Base-by-base conservation (phyloP, 1,140 invertebrate genomes). In the Mactra quadrangularis region DNA sequence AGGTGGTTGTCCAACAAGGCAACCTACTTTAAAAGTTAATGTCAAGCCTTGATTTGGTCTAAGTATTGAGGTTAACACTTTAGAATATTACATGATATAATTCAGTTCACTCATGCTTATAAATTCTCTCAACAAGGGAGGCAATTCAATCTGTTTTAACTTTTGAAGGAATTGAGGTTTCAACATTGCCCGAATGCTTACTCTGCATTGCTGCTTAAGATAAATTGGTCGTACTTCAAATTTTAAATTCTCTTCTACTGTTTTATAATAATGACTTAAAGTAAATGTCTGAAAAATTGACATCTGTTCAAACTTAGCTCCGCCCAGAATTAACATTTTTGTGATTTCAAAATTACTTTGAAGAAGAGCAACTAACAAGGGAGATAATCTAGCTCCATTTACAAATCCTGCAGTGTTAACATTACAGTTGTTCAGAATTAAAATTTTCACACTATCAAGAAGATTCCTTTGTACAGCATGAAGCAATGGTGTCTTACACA, bases 171-270 rank as follows among this genome's bases (percentile, higher is more conserved):
- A 87, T 25, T 84, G 59, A 9, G 85, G 86, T 60, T 86, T 88
- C 3, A 88, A 41, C 13, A 85, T 52, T 27, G 82, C 81, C 9
- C 87, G 66, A 1, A 88, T 87, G 60, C 82, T 84, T 17, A 88
- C 82, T 22, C 87, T 47, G 50, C 87, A 88, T 33, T 88, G 87
- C 41, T 88, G 87, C 33, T 87, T 83, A 11, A 88, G 70, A 25
- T 87, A 87, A 1, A 88, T 25, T 6, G 87, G 87, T 60, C 87
- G 35, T 0, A 88, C 78, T 25, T 88, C 85, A 4, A 88, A 60
- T n/a, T 87, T 82, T 17, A 87, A 68, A 53, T 74, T 62, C 33
- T 79, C 62, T 47, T 87, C 87, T 6, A 87, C 84, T 1, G 77
- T 87, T 29, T 78, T 77, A 45, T 87, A 88, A 76, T 79, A 88